Evolutionary conservation across 2,797 vertebrate species (phyloP).

Genomic region (Cetoscarus ocellatus): DNA sequence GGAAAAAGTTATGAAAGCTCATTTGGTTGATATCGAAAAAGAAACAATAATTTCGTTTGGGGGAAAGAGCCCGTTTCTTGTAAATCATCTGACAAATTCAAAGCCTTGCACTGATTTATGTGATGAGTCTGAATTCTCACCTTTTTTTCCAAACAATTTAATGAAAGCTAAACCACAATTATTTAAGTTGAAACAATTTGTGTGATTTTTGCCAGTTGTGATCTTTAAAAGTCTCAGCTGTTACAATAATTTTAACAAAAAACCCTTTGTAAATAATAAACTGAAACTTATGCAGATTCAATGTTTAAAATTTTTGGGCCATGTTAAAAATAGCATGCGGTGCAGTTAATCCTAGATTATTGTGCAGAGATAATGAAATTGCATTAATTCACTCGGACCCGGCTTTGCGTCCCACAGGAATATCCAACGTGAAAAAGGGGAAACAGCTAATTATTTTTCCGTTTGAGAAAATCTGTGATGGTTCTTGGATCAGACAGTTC

Average conservation of each 20-base stretch:
- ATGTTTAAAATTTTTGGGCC: too few species aligned
- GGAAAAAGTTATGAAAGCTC: too few species aligned
- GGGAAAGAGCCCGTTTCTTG: conserved; percentile 52
- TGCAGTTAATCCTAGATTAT: conserved; percentile 51
- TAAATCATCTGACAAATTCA: conserved; percentile 68
- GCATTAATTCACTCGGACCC: conserved; percentile 67
- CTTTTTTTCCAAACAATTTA: too few species aligned
- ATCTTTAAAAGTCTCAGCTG: too few species aligned
- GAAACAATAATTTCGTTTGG: background rate
- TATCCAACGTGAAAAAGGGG: conserved; percentile 59
- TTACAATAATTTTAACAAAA: too few species aligned
- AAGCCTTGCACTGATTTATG: conserved; percentile 52
- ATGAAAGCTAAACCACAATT: conserved; percentile 51
- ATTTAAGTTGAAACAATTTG: conserved; percentile 11
- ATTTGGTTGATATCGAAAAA: too few species aligned
- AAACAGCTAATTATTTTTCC: conserved; percentile 90
- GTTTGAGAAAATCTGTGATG: conserved; percentile 88
- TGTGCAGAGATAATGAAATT: conserved; percentile 66
- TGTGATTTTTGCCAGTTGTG: too few species aligned
- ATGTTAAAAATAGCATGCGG: background rate
- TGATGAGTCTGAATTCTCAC: conserved; percentile 3
- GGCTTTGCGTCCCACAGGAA: conserved; percentile 75
- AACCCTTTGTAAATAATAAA: too few species aligned
- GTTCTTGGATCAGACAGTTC: conserved; percentile 84
- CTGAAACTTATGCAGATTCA: too few species aligned